These are phyloP conservation scores for Rhingia rostrata DNA, from an alignment of 2,888 invertebrate species.

Conservation along the genomic window DNA sequence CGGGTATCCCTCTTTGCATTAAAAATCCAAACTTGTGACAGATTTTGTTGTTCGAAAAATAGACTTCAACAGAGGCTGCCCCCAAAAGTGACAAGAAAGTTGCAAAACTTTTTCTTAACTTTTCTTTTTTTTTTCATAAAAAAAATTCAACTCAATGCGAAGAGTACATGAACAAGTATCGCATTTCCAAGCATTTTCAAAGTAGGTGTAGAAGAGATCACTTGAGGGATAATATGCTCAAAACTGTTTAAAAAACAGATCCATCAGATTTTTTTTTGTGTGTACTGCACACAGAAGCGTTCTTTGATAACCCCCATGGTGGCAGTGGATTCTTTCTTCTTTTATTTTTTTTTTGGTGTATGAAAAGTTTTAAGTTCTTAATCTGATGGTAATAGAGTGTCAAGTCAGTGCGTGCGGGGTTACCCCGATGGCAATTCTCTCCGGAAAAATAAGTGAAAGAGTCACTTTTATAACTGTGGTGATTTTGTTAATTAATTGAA, in stretches of 20 bases:
- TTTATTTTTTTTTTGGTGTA: neutral
- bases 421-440: slow-evolving; percentile 30
- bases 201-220: slow-evolving; percentile 62
- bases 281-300: slow-evolving; percentile 1
- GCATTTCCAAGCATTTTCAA: slow-evolving; percentile 5
- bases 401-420: slow-evolving; percentile 25
- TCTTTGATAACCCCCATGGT: slow-evolving; percentile 54
- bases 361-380: slow-evolving; percentile 21
- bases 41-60: slow-evolving; percentile 49
- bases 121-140: slow-evolving; percentile 14
- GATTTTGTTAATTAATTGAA: slow-evolving; percentile 24
- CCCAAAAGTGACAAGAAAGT: slow-evolving; percentile 42
- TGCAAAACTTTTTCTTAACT: slow-evolving; percentile 38
- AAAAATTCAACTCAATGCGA: slow-evolving; percentile 12
- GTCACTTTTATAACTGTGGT: neutral
- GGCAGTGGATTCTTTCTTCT: slow-evolving; percentile 8
- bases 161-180: slow-evolving; percentile 34
- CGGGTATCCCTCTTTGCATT: slow-evolving; percentile 2
- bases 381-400: slow-evolving; percentile 51
- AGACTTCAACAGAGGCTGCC: slow-evolving; percentile 7
- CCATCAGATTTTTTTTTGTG: slow-evolving; percentile 57
- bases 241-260: slow-evolving; percentile 68
- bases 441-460: neutral
- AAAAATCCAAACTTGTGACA: slow-evolving; percentile 62
- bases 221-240: slow-evolving; percentile 67